These are phyloP conservation scores for Ophion ventricosus DNA, from an alignment of 2,888 invertebrate genomes.

Conservation along the genomic window DNA sequence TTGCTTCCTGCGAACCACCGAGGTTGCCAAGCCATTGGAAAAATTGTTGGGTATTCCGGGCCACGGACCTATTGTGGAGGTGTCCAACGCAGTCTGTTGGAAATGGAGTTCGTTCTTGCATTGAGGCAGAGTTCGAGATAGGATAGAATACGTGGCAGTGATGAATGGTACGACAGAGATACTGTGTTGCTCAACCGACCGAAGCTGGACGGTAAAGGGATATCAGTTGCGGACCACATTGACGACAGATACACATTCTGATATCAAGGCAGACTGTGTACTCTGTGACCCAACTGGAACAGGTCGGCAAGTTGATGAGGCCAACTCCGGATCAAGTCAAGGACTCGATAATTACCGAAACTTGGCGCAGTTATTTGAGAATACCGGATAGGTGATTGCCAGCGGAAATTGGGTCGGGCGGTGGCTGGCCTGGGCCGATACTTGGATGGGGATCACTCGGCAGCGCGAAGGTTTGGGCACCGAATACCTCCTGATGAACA, in stretches of 20 bases:
- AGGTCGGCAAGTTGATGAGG: slow-evolving; percentile 19
- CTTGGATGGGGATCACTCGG: too few relatives aligned
- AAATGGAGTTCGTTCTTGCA: slow-evolving; percentile 20
- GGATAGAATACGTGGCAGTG: neutral
- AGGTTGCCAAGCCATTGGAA: too few relatives aligned
- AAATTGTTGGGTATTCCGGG: neutral
- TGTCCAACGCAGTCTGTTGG: slow-evolving; percentile 1
- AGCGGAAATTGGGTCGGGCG: too few relatives aligned
- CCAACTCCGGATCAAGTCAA: too few relatives aligned
- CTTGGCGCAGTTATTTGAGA: too few relatives aligned
- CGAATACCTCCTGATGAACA: too few relatives aligned
- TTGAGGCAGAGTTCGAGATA: slow-evolving; percentile 26
- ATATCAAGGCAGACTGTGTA: neutral
- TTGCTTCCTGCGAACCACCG: neutral
- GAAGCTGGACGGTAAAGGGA: slow-evolving; percentile 15
- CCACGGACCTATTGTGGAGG: slow-evolving; percentile 2
- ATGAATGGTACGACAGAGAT: slow-evolving; percentile 4
- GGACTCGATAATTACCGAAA: too few relatives aligned
- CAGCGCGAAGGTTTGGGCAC: too few relatives aligned
- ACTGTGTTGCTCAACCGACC: slow-evolving; percentile 34
- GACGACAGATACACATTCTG: slow-evolving; percentile 3
- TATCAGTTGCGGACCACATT: slow-evolving; percentile 42
- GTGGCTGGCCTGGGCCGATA: too few relatives aligned
- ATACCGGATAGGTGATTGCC: too few relatives aligned
- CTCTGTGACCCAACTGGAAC: neutral